Percentiles rank a stretch among this genome's conserved stretches.
These are phyloP conservation scores for Apodemia mormo DNA, from an alignment of 2,888 invertebrate species.

Conservation along the genomic window DNA sequence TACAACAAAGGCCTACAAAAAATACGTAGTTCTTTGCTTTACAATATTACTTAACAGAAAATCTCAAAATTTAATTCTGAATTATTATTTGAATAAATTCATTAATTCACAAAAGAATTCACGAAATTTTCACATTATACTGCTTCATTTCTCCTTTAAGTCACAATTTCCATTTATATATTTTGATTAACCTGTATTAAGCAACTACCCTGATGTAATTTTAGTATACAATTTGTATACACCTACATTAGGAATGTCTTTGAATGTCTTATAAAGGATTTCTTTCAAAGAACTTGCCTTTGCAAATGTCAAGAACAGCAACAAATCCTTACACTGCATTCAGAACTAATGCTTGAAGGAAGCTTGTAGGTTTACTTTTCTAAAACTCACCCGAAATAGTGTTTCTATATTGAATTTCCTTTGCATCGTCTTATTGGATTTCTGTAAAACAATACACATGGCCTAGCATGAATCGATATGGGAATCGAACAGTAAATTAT, in stretches of 20 bases:
- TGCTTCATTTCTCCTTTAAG: too few relatives aligned
- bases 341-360: constrained; percentile 8
- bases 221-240: too few relatives aligned
- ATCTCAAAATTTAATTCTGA: too few relatives aligned
- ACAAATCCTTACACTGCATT: constrained; percentile 18
- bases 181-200: background rate
- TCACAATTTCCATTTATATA: background rate
- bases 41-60: too few relatives aligned
- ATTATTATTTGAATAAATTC: too few relatives aligned
- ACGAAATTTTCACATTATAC: too few relatives aligned
- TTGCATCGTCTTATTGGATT: constrained; percentile 21
- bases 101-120: too few relatives aligned
- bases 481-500: background rate
- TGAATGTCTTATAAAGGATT: constrained; percentile 1
- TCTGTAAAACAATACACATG: constrained; percentile 23
- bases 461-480: background rate
- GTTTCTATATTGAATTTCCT: background rate
- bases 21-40: too few relatives aligned
- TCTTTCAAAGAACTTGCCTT: background rate
- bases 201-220: too few relatives aligned
- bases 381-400: constrained; percentile 16
- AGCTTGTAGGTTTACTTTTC: background rate
- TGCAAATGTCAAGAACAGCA: constrained; percentile 11
- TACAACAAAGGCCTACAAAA: too few relatives aligned
- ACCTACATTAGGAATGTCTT: background rate